Conservation (phyloP, 1,140 invertebrate genomes). For the Phymorhynchus buccinoides region DNA sequence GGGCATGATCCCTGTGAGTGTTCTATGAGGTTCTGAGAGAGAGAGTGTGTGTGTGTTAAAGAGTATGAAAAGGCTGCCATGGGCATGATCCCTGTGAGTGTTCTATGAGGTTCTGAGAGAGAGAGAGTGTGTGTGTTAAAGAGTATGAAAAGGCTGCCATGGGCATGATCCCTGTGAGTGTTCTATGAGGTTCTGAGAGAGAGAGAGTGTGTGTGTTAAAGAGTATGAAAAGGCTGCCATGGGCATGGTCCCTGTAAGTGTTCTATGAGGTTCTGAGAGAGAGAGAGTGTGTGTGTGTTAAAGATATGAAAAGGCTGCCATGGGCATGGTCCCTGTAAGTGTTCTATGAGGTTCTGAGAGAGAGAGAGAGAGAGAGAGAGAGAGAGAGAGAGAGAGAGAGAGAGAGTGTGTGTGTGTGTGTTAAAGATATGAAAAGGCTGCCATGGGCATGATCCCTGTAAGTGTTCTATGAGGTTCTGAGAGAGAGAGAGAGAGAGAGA, state of each 20-base stretch:
- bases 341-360: background rate
- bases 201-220: background rate
- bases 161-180: slow-evolving; percentile 5
- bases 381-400: background rate
- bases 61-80: background rate
- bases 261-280: background rate
- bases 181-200: background rate
- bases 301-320: background rate
- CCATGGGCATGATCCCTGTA: too few relatives aligned
- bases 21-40: background rate
- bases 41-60: background rate
- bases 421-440: too few relatives aligned
- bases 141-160: background rate
- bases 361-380: background rate
- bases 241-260: slow-evolving; percentile 81
- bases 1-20: too few relatives aligned
- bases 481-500: too few relatives aligned
- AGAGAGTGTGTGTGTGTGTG: background rate
- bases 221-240: slow-evolving; percentile 66
- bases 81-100: background rate
- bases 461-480: too few relatives aligned
- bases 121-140: background rate
- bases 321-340: slow-evolving; percentile 1
- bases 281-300: background rate
- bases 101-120: background rate